Evolutionary conservation across 2,113 vertebrate species (phyloP).

Genomic region (Barnardius zonarius): DNA sequence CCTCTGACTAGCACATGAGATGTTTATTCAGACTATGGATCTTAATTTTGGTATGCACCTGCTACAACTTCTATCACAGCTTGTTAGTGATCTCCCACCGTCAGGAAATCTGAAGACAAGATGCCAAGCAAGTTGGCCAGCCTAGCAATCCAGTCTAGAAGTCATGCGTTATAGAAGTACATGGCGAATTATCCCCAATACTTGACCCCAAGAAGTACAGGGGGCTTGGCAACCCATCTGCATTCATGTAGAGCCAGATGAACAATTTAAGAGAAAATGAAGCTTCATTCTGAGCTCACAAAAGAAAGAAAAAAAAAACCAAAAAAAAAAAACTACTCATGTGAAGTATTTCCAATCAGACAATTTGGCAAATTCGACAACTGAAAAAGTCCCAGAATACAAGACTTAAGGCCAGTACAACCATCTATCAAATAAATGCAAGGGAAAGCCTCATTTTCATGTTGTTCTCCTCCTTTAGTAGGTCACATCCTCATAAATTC

Average conservation of each 20-base stretch:
- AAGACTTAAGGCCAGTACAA: not conserved
- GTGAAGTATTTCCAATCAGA: not conserved
- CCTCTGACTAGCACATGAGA: not conserved
- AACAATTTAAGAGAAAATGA: conserved; percentile 15
- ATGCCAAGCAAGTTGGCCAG: conserved; percentile 12
- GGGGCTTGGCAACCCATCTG: not conserved
- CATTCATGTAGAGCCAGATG: not conserved
- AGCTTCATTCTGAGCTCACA: conserved; percentile 22
- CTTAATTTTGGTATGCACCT: conserved; percentile 35
- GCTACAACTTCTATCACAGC: conserved; percentile 18
- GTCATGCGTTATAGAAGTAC: not conserved
- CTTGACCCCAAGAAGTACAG: not conserved
- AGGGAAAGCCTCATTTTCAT: not conserved
- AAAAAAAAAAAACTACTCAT: not conserved
- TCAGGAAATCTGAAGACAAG: conserved; percentile 30
- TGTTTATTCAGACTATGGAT: conserved; percentile 5
- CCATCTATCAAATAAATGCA: not conserved
- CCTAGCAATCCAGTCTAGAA: conserved; percentile 21
- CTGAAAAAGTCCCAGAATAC: not conserved
- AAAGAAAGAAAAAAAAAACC: not conserved
- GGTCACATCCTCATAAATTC: not conserved
- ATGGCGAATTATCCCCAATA: not conserved
- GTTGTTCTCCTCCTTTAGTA: not conserved
- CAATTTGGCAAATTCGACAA: not conserved
- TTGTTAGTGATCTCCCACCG: conserved; percentile 22